These are phyloP conservation scores for Tragulus kanchil DNA, from an alignment of 2,113 vertebrate species.

Conservation along the genomic window DNA sequence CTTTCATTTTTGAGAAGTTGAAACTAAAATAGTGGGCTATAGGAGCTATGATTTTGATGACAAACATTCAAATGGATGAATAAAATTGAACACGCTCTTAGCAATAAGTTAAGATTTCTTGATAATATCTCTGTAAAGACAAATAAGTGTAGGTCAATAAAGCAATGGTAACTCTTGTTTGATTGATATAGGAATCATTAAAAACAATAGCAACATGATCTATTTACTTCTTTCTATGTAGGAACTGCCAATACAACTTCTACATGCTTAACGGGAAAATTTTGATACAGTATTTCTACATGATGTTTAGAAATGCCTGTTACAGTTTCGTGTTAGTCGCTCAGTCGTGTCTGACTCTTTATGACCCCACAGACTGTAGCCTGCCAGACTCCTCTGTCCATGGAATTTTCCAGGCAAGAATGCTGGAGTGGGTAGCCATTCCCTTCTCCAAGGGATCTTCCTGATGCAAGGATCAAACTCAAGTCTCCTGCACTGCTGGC, in stretches of 20 bases:
- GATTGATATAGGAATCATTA: constrained; percentile 12
- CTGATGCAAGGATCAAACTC: background rate
- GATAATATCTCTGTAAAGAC: background rate
- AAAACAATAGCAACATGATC: background rate
- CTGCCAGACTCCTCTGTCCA: background rate
- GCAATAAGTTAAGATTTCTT: background rate
- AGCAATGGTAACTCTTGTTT: background rate
- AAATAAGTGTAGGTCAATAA: background rate
- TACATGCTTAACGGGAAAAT: background rate
- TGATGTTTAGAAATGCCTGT: constrained; percentile 7
- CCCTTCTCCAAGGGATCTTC: background rate
- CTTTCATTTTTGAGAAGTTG: constrained; percentile 36
- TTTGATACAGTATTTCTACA: background rate
- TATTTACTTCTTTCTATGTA: background rate
- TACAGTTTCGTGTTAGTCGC: background rate
- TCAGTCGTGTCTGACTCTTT: background rate
- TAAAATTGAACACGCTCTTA: background rate
- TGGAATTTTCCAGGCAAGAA: background rate
- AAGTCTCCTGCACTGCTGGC: background rate
- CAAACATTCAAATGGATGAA: background rate
- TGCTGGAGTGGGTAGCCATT: fast-evolving
- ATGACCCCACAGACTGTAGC: background rate
- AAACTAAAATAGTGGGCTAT: background rate
- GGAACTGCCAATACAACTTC: background rate
- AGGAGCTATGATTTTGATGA: background rate